Conservation (phyloP, 2,888 invertebrate genomes). For the Stratiomys singularior region DNA sequence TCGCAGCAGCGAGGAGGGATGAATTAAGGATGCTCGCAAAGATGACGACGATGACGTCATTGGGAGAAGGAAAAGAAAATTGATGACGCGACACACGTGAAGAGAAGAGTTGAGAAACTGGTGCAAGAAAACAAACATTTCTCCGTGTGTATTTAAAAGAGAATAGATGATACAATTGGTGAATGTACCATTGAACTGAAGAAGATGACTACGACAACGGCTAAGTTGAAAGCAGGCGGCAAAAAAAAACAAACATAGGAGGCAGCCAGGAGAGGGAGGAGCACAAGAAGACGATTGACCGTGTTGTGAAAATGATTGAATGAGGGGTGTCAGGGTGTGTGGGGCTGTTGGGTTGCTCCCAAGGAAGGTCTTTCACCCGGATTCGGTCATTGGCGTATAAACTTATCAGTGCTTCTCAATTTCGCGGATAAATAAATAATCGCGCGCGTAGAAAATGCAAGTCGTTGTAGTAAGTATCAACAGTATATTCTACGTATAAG, state of each 20-base stretch:
- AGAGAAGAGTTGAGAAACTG: neutral
- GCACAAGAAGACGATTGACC: slow-evolving; percentile 20
- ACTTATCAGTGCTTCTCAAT: slow-evolving; percentile 46
- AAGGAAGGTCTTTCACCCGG: slow-evolving; percentile 67
- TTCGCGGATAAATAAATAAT: slow-evolving; percentile 24
- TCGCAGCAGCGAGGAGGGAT: no score
- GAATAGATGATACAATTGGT: slow-evolving; percentile 32
- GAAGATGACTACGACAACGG: slow-evolving; percentile 20
- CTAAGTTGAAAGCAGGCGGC: neutral
- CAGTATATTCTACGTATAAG: no score
- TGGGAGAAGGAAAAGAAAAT: neutral
- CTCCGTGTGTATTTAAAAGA: neutral
- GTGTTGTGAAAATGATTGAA: slow-evolving; percentile 29
- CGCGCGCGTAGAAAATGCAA: slow-evolving; percentile 30
- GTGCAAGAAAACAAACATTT: slow-evolving; percentile 2
- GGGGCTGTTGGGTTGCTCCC: slow-evolving; percentile 49
- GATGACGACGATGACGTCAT: slow-evolving; percentile 3
- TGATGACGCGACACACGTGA: neutral
- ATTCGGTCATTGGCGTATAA: slow-evolving; percentile 67
- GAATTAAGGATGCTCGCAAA: neutral
- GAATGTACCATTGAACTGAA: slow-evolving; percentile 32
- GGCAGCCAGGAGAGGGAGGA: neutral
- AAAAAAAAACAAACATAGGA: neutral
- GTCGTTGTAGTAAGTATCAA: neutral
- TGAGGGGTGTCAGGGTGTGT: slow-evolving; percentile 23